Conservation (phyloP, 37 sponge, comb jelly and placozoan species). For the Beroe forskalii region DNA sequence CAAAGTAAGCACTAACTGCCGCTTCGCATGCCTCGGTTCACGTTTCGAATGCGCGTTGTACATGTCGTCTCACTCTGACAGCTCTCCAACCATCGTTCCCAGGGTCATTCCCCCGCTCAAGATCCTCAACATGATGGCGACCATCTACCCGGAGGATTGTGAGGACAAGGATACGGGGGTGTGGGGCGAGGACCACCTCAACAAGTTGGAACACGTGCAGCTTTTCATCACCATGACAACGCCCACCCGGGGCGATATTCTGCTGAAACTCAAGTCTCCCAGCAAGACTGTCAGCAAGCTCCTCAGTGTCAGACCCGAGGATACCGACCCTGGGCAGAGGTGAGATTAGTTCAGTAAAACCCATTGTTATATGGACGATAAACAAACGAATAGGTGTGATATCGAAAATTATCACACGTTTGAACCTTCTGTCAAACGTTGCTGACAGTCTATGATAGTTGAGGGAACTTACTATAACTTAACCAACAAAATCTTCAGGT, state of each 20-base stretch:
- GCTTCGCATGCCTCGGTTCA: background rate
- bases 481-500: too few species aligned
- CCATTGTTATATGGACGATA: too few species aligned
- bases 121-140: background rate
- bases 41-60: background rate
- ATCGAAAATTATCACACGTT: too few species aligned
- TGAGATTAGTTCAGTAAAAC: too few species aligned
- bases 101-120: background rate
- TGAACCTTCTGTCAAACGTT: too few species aligned
- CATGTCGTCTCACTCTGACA: background rate
- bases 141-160: background rate
- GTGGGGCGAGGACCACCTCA: constrained; percentile 29
- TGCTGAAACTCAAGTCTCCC: background rate
- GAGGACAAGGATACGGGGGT: background rate
- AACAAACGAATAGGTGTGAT: too few species aligned
- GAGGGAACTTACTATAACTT: too few species aligned
- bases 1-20: constrained; percentile 16
- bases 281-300: constrained; percentile 40
- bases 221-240: background rate
- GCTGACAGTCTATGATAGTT: too few species aligned
- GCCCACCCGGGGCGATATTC: background rate
- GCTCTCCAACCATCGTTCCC: constrained; percentile 34
- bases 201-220: constrained; percentile 40
- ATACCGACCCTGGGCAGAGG: too few species aligned
- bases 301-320: constrained; percentile 12